Base-by-base conservation (phyloP, 2,888 invertebrate species). In the Drosophila stalkeri region DNA sequence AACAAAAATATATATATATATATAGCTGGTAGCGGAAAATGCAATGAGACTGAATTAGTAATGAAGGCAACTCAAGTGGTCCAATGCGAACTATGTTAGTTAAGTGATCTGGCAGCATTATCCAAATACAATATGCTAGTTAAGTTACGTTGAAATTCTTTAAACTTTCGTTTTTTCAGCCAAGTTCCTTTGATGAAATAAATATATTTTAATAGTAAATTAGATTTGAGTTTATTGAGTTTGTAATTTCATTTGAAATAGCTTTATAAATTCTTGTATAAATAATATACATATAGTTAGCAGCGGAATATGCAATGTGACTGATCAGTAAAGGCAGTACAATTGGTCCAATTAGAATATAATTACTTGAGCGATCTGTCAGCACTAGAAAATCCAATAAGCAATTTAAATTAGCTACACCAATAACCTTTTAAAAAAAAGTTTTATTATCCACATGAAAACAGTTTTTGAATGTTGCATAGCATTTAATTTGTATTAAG, bases 401-500 rank as follows among this genome's bases (percentile, higher is more conserved):
- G 11, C 4, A 43, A 2, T 7, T 41, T 27, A 41, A 55, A 7
- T 43, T 56, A 31, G 11, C 23, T 27, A 23, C 2, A 3, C 2
- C 9, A 37, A 6, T 11, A 12, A 2, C 23, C 3, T 41, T 4
- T n/a, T n/a, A n/a, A n/a, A n/a, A n/a, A 18, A 7, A 39, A 16
- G n/a, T n/a, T 9, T 35, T 35, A 0, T 4, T 7, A 33, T 11
- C n/a, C 20, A 14, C 7, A 35, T 9, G 8, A 39, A 60, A 41
- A 61, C 11, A 20, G 1, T 23, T 23, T 16, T 27, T 16, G 6
- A 20, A 55, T 39, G 23, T 55, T 86, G 63, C 77, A 76, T 80
- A 72, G 62, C 72, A 86, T 83, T 83, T 82, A 69, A 82, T 84
- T 76, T 68, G 49, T 73, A 66, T 85, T 87, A 82, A 82, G 87